Base-by-base conservation (phyloP, 2,797 vertebrate genomes). In the Toxotes lorentzi region DNA sequence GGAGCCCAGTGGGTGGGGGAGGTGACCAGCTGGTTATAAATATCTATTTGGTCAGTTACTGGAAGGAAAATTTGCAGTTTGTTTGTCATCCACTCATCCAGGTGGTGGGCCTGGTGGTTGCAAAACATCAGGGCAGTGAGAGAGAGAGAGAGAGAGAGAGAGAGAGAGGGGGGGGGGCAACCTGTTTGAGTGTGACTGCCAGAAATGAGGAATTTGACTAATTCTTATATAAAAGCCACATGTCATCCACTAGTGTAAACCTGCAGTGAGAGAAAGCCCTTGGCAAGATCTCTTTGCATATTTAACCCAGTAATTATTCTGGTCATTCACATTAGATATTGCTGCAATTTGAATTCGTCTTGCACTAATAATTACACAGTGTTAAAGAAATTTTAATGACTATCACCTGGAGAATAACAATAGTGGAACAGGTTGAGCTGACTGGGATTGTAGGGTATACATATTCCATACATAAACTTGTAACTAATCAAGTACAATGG, bases 1-100 rank as follows among this genome's bases (percentile, higher is more conserved):
- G 87, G 88, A 73, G 73, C 45, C 58, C 68, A 14, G 71, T 74
- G 79, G 83, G 85, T 65, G 87, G 87, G 86, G 85, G 92, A 88
- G 92, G 91, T 90, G 90, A 94, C 94, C 95, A 95, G 94, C 93
- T 95, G 95, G 93, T 94, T 94, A 95, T 94, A 95, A 95, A 95
- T 94, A 95, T 94, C 94, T 95, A 95, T 93, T 94, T 93, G 93
- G 93, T 94, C 91, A 94, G 93, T 95, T 95, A 95, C 95, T 95
- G 95, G 94, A 95, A 95, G 82, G 92, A 93, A 93, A 92, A 95
- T 93, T 85, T 93, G 92, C 89, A 94, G 92, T 94, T 92, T 95
- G 91, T 95, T 94, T 91, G 88, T 95, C 91, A 92, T 94, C 87
- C 89, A 94, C 88, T 94, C 87, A 86, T 93, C 93, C 95, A 95